Evolutionary conservation across 2,113 vertebrate genomes (phyloP).

Genomic region (Hippocampus zosterae): DNA sequence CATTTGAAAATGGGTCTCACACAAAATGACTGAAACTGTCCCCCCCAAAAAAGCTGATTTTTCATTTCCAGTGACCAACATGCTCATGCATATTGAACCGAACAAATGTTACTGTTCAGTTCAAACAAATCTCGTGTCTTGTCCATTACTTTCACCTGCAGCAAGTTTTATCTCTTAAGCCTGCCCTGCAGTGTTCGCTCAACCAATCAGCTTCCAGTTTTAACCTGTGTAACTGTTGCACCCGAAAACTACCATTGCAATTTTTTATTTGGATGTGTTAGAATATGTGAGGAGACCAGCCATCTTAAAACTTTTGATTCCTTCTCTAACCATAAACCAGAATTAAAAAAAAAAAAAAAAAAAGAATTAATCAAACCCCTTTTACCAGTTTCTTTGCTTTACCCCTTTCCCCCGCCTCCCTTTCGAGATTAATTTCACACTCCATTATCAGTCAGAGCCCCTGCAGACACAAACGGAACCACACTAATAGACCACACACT

Average conservation of each 20-base stretch:
- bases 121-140: too few relatives aligned
- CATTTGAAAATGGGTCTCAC: too few relatives aligned
- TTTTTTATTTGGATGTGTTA: not conserved
- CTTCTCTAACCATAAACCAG: not conserved
- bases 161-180: not conserved
- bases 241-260: not conserved
- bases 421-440: constrained; percentile 82
- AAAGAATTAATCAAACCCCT: constrained; percentile 23
- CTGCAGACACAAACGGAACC: constrained; percentile 74
- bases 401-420: constrained; percentile 52
- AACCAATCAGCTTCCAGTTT: not conserved
- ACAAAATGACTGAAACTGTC: too few relatives aligned
- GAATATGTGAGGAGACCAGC: not conserved
- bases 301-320: not conserved
- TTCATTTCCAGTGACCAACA: too few relatives aligned
- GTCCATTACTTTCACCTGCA: not conserved
- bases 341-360: not conserved
- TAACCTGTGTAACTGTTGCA: not conserved
- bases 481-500: constrained; percentile 73
- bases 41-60: too few relatives aligned
- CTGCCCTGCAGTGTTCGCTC: not conserved
- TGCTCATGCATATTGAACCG: too few relatives aligned
- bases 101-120: too few relatives aligned
- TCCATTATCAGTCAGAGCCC: constrained; percentile 80
- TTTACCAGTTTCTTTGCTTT: constrained; percentile 27